phyloP scores from a whole-genome alignment of 2,888 invertebrate genomes.

The Sphinx pinastri region DNA sequence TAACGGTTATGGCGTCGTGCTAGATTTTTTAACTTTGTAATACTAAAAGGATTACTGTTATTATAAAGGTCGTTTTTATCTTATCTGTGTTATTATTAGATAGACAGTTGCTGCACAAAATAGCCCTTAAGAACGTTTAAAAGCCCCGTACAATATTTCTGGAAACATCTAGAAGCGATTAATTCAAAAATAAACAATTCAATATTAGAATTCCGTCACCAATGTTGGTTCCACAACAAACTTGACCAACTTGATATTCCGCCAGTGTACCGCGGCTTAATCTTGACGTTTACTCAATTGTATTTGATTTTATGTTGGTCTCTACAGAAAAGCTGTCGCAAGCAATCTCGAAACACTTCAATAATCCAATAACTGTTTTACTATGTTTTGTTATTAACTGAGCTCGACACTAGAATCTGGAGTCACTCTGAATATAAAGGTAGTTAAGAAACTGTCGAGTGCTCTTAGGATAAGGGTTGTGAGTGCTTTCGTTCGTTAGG shows the following conservation, averaged over 20 bases:
- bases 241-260: conserved; percentile 6
- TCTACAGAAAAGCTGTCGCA: conserved; percentile 16
- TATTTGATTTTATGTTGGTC: conserved; percentile 23
- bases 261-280: background rate
- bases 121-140: too few species aligned
- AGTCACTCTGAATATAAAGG: background rate
- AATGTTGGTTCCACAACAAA: background rate
- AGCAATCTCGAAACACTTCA: conserved; percentile 12
- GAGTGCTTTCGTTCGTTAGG: too few species aligned
- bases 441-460: background rate
- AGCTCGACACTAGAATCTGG: background rate
- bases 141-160: background rate
- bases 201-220: background rate
- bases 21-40: conserved; percentile 13
- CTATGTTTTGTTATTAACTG: conserved; percentile 23
- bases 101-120: too few species aligned
- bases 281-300: conserved; percentile 20
- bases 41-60: background rate
- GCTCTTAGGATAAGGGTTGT: too few species aligned
- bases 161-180: background rate
- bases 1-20: conserved; percentile 3
- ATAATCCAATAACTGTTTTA: conserved; percentile 19
- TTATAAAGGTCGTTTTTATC: background rate
- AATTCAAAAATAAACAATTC: background rate
- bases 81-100: background rate